phyloP scores from a whole-genome alignment of 2,113 vertebrate genomes.

The Xiphophorus maculatus region DNA sequence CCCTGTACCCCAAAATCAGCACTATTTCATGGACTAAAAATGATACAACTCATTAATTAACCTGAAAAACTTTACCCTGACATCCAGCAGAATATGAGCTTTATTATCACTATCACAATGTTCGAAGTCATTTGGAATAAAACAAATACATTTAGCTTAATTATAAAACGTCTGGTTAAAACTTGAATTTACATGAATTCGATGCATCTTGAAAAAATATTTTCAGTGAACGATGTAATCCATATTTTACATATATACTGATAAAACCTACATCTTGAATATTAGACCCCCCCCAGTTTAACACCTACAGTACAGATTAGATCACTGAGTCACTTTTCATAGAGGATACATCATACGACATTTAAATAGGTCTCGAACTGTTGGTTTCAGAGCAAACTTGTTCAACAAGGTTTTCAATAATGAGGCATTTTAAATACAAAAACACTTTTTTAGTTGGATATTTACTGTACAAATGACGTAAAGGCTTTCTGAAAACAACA shows the following conservation, averaged over 20 bases:
- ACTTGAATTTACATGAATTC: constrained; percentile 34
- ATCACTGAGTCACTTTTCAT: constrained; percentile 16
- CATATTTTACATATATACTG: constrained; percentile 51
- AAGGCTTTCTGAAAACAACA: constrained; percentile 66
- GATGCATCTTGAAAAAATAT: constrained; percentile 19
- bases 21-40: constrained; percentile 61
- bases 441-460: constrained; percentile 1
- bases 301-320: constrained; percentile 14
- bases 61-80: constrained; percentile 21
- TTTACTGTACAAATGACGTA: neutral
- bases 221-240: constrained; percentile 8
- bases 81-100: constrained; percentile 16
- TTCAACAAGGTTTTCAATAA: constrained; percentile 17
- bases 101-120: constrained; percentile 19
- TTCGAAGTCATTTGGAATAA: constrained; percentile 32
- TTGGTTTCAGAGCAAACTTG: constrained; percentile 60
- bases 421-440: neutral
- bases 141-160: neutral
- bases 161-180: neutral
- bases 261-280: constrained; percentile 26
- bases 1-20: constrained; percentile 57
- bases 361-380: constrained; percentile 46
- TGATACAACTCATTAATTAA: constrained; percentile 69
- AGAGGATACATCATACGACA: constrained; percentile 28
- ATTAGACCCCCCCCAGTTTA: neutral